Conservation (phyloP, 2,888 invertebrate genomes). For the Koerneria pararmatus region DNA sequence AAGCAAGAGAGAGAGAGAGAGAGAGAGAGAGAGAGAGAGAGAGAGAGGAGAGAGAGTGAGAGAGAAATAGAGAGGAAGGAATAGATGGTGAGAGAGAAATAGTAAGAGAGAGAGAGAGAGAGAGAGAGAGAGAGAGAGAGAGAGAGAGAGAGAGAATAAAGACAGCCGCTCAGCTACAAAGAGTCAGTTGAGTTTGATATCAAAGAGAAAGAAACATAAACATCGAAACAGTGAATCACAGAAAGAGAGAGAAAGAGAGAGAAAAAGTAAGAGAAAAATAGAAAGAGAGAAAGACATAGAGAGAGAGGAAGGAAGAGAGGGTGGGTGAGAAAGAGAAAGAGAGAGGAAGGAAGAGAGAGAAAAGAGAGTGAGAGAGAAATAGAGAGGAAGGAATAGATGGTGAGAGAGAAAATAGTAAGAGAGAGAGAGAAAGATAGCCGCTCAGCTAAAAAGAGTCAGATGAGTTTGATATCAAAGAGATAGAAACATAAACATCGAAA, state of each 20-base stretch:
- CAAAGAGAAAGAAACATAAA: too few species aligned
- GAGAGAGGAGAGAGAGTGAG: constrained; percentile 1
- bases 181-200: too few species aligned
- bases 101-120: constrained; percentile 6
- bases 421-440: too few species aligned
- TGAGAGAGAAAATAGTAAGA: too few species aligned
- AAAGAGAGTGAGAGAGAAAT: background rate
- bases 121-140: constrained; percentile 14
- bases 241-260: constrained; percentile 6
- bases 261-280: constrained; percentile 9
- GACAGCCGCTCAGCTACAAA: too few species aligned
- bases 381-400: background rate
- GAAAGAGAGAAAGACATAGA: constrained; percentile 10
- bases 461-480: too few species aligned
- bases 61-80: constrained; percentile 3
- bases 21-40: constrained; percentile 5
- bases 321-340: background rate
- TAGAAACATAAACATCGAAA: too few species aligned
- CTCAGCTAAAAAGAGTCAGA: too few species aligned
- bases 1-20: background rate
- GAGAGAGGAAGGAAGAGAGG: constrained; percentile 2
- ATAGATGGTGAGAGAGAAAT: background rate
- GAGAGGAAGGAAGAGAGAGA: constrained; percentile 1
- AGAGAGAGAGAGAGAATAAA: background rate
- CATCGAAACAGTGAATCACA: too few species aligned